A percentile compares a stretch with the other conserved stretches of the same genome.
Conservation (phyloP, 2,797 vertebrate genomes). For the Galagoides demidoff region DNA sequence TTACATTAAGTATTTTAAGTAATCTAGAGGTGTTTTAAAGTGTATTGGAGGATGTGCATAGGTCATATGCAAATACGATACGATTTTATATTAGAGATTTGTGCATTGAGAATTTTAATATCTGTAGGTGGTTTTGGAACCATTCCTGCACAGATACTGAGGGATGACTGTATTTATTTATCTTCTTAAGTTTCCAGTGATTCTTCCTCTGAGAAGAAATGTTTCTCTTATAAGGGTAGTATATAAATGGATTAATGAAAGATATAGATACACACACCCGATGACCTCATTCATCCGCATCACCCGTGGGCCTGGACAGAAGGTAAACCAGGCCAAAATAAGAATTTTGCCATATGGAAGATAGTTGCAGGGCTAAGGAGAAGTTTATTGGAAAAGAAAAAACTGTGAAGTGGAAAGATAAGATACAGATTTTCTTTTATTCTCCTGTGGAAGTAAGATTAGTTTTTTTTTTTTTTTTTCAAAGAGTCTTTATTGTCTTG, state of each 20-base stretch:
- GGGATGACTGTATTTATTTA: background rate
- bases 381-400: background rate
- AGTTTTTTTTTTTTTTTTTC: background rate
- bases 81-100: background rate
- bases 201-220: conserved; percentile 46
- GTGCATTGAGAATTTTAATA: background rate
- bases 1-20: background rate
- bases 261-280: background rate
- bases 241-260: background rate
- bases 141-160: background rate
- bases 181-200: background rate
- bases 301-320: background rate
- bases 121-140: background rate
- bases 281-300: background rate
- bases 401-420: background rate
- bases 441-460: background rate
- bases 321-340: background rate
- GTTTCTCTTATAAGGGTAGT: background rate
- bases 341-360: background rate
- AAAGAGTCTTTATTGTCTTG: too few relatives aligned
- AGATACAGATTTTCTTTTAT: background rate
- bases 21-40: background rate
- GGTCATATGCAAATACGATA: background rate
- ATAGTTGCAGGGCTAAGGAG: background rate
- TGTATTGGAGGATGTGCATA: background rate